Base-by-base conservation (phyloP, 2,888 invertebrate species). In the Ptychoptera albimana region DNA sequence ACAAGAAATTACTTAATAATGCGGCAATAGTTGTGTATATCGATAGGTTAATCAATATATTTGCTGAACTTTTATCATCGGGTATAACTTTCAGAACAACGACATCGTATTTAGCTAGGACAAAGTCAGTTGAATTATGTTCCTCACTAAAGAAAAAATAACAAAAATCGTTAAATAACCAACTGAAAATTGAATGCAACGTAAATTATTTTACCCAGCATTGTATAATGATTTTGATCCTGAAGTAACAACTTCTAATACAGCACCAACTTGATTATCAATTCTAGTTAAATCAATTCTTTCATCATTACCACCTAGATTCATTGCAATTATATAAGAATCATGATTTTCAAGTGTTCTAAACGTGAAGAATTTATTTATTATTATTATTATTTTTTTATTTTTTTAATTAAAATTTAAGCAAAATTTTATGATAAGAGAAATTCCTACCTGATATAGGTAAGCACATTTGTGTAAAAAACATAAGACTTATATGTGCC, bases 261-360 rank as follows among this genome's bases (percentile, higher is more conserved):
- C 63, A 43, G 70, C 65, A 43, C 69, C 68, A 36, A 75, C 71
- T 46, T 67, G 66, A 8, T 61, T 23, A 23, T 23, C 23, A 23
- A 23, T 7, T 23, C 7, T 23, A 23, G 23, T 65, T 40, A 79
- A 59, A 60, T 77, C 69, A 13, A 81, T 63, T 5, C 59, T 60
- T 55, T 74, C 68, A 1, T 63, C 53, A 16, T 59, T 50, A n/a
- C 66, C 55, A 39, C 70, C 73, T 36, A 77, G 68, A 67, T 79
- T 80, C 11, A 77, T 60, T 1, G 77, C 55, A 3, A 74, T 66
- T 6, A 73, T 54, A 52, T 70, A 64, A 30, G 62, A 57, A 11
- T 57, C 52, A 23, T 62, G 52, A 5, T 55, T 58, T 44, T 57
- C 53, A 0, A 61, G 51, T 11, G 55, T 52, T 34, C 61, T 61